Base-by-base conservation (phyloP, 2,888 invertebrate genomes). In the Sesamia inferens region DNA sequence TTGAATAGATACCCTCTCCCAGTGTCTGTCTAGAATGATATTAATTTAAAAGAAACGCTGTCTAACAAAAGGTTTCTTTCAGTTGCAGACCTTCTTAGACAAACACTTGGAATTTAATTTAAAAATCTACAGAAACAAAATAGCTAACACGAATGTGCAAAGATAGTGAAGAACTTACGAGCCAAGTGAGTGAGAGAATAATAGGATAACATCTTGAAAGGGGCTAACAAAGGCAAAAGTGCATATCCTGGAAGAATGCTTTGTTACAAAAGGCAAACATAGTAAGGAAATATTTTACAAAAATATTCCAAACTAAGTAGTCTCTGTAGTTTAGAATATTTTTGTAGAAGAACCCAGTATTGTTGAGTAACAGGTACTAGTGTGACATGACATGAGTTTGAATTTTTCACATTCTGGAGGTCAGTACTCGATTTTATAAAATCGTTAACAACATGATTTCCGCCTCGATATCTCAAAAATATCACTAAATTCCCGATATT, bases 61-160 rank as follows among this genome's bases (percentile, higher is more conserved):
- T 47, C 14, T 65, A 13, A 68, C 64, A 70, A 70, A 81, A 79
- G 48, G 14, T 51, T 80, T 64, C 74, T 70, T 63, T 51, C 58
- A 79, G 70, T 79, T 58, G 19, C 47, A 76, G 59, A 72, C 24
- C 16, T 54, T 69, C 69, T 67, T 42, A 83, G 66, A 80, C 66
- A 68, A 71, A 59, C 81, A 69, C 68, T 67, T 47, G 68, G 58
- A 81, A 83, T 81, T 79, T 83, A 79, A 81, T 80, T 81, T 83
- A 81, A 80, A 83, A 48, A 75, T 69, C 47, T 68, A 70, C 69
- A 22, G 58, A 67, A 54, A 57, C 61, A 66, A 62, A 48, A 22
- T 42, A 68, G 48, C n/a, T n/a, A 58, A 83, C 55, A 63, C 16
- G 16, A 58, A 55, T 55, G 48, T 78, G 63, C 66, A 78, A 63